Evolutionary conservation across 92 coral and sea anemone species (phyloP).

Genomic region (Palythoa heliodiscus): DNA sequence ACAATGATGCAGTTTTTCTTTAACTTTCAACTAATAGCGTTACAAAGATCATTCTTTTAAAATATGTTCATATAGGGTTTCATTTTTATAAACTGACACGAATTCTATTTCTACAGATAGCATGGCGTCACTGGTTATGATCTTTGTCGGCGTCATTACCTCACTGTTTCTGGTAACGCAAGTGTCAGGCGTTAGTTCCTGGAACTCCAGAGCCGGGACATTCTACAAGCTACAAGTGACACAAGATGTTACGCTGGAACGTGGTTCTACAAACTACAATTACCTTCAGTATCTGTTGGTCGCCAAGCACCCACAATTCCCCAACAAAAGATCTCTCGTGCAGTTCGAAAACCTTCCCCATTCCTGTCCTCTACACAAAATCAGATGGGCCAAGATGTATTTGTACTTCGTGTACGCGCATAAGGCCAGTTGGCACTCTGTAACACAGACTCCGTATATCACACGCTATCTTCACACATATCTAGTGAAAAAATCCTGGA

Average conservation of each 20-base stretch:
- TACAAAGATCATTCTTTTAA: no score
- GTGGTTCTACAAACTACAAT: conserved; percentile 29
- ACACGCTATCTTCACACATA: neutral
- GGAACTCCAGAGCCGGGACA: conserved; percentile 36
- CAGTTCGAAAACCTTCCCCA: conserved; percentile 56
- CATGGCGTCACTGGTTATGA: no score
- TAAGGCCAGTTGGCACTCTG: conserved; percentile 47
- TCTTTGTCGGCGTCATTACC: no score
- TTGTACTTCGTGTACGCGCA: conserved; percentile 68
- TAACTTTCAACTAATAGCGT: no score
- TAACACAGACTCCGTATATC: conserved; percentile 33
- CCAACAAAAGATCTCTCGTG: conserved; percentile 72
- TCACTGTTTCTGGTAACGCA: neutral
- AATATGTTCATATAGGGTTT: no score
- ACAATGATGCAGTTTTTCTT: no score
- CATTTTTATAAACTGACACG: no score
- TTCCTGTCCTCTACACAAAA: conserved; percentile 6
- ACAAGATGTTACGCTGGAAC: conserved; percentile 39
- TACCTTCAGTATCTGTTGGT: neutral
- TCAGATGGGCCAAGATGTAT: neutral
- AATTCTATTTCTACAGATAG: no score
- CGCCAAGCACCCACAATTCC: conserved; percentile 44
- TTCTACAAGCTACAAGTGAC: conserved; percentile 40
- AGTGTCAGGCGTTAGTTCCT: conserved; percentile 15
- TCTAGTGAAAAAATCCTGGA: conserved; percentile 65